Evolutionary conservation across 1,140 invertebrate genomes (phyloP), one percentile per base, ranked within the genome.

Genomic region (Sitophilus oryzae): DNA sequence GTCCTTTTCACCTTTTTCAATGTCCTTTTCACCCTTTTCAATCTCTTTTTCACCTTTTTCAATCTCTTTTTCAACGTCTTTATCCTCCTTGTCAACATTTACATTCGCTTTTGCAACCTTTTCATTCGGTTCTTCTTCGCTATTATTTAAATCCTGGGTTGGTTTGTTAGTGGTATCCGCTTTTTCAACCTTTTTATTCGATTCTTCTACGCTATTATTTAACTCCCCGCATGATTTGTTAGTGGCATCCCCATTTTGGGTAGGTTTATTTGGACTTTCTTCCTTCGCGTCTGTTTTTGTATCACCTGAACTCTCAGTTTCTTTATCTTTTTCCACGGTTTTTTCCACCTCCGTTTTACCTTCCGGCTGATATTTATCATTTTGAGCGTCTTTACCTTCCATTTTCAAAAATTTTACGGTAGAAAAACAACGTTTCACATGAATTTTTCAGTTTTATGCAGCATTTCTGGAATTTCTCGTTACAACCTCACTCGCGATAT

Each of bases 401-500:
- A 52, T 52, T 4, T 44, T 52, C 16, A 15, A 2, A 22, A n/a
- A n/a, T n/a, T n/a, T n/a, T n/a, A n/a, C n/a, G n/a, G n/a, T n/a
- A n/a, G n/a, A n/a, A n/a, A n/a, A n/a, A n/a, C n/a, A n/a, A n/a
- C n/a, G n/a, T n/a, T n/a, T n/a, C n/a, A n/a, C n/a, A n/a, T n/a
- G n/a, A n/a, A n/a, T n/a, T n/a, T n/a, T n/a, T n/a, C n/a, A n/a
- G n/a, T n/a, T n/a, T n/a, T n/a, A n/a, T n/a, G n/a, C n/a, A 47
- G 45, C 45, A 47, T 34, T 34, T 4, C 45, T n/a, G n/a, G n/a
- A n/a, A 47, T 34, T 20, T 19, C 45, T 34, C 19, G 45, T 23
- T 23, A 6, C 42, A 44, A 23, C 21, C 42, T 18, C 16, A 19
- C 37, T 47, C 45, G 41, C 47, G 47, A 40, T 50, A 50, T 50